Percentiles rank a stretch among this genome's conserved stretches.
These are phyloP conservation scores for Siniperca scherzeri DNA, from an alignment of 2,797 vertebrate genomes.

Conservation along the genomic window DNA sequence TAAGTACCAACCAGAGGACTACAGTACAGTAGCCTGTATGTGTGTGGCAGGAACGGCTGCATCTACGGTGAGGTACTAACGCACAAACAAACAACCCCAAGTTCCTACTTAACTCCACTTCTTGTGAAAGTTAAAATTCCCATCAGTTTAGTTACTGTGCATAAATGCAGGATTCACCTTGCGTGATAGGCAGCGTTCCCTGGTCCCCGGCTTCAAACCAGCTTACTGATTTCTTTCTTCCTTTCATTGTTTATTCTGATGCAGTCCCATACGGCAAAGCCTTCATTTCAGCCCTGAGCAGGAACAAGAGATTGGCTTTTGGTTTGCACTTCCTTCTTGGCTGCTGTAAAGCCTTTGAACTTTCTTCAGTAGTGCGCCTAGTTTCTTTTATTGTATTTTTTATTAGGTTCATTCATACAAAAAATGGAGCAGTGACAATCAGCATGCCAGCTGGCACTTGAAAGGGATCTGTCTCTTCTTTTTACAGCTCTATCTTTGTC, in stretches of 20 bases:
- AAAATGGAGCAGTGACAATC: background rate
- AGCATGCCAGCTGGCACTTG: conserved; percentile 9
- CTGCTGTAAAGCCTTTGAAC: conserved; percentile 30
- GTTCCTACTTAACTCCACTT: too few relatives aligned
- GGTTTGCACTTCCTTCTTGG: background rate
- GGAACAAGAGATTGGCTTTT: background rate
- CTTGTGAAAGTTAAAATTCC: background rate
- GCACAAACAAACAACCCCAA: too few relatives aligned
- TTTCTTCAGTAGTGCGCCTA: background rate
- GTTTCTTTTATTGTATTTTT: conserved; percentile 41
- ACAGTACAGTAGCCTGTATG: too few relatives aligned
- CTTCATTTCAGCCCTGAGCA: conserved; percentile 8
- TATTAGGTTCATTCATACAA: conserved; percentile 19
- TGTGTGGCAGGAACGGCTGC: too few relatives aligned
- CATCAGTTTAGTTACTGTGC: background rate
- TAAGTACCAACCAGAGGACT: too few relatives aligned
- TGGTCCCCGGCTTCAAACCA: background rate
- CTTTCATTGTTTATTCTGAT: background rate
- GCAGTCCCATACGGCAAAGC: background rate
- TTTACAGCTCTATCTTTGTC: background rate
- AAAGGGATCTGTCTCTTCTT: background rate
- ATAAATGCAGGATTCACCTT: background rate
- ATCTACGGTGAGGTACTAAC: too few relatives aligned
- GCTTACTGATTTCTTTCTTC: background rate
- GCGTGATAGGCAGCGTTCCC: background rate